Evolutionary conservation across 2,888 invertebrate genomes (phyloP), one percentile per base, ranked within the genome.

Genomic region (Candidula unifasciata): DNA sequence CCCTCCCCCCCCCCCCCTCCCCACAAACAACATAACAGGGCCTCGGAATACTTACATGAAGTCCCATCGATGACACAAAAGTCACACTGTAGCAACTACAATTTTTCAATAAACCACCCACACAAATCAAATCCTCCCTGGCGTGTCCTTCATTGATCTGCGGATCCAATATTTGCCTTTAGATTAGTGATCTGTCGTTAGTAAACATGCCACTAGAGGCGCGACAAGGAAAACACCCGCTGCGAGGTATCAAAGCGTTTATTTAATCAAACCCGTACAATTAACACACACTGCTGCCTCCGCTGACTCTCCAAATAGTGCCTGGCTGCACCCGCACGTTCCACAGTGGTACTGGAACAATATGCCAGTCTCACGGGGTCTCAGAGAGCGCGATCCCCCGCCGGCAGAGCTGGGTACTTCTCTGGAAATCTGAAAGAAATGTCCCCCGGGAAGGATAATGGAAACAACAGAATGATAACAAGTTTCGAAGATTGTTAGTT

Each of bases 211-310:
- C 37, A 37, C 0, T 8, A 24, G 8, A 37, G 37, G 24, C 3
- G 1, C 6, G 33, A 27, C 8, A 30, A 33, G 33, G 5, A 35
- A 37, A 33, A 71, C 76, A 30, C 52, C 8, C 21, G 18, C n/a
- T 27, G 54, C 18, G 30, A 54, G 30, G 1, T 54, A 73, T 73
- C 73, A 57, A 27, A 54, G 54, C 52, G n/a, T 76, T 76, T 76
- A 76, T 76, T 76, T 76, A 76, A 76, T 76, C 27, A 76, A 27
- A 52, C 76, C 57, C 27, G 30, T 54, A 76, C 52, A 76, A 52
- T 76, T 76, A 76, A 76, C 76, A 21, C 76, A 27, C 54, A 13
- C 54, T 54, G n/a, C 52, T 30, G 76, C 27, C n/a, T 54, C 54
- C 57, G 57, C 30, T 33, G 60, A 54, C 57, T 33, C 30, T 24